Evolutionary conservation across 1,140 invertebrate species (phyloP).

Genomic region (Drosophila grimshawi): DNA sequence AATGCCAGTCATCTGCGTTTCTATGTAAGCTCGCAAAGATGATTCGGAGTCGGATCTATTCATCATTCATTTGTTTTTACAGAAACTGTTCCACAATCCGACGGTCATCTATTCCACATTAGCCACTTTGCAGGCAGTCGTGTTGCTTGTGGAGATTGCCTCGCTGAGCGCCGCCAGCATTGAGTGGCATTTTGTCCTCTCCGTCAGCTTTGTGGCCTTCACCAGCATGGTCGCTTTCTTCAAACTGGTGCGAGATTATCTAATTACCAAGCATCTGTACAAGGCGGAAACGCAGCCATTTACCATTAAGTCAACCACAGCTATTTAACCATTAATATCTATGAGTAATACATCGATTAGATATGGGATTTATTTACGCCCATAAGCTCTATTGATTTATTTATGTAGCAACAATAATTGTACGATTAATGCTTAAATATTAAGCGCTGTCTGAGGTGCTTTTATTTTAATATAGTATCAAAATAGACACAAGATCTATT

Average conservation of each 20-base stretch:
- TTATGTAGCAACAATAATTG: too few species aligned
- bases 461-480: too few species aligned
- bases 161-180: constrained; percentile 89
- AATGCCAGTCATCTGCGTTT: constrained; percentile 92
- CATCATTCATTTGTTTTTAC: constrained; percentile 72
- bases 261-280: constrained; percentile 93
- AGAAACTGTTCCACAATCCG: constrained; percentile 96
- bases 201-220: constrained; percentile 92
- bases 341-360: background rate
- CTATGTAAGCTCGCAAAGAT: constrained; percentile 89
- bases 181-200: constrained; percentile 96
- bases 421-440: too few species aligned
- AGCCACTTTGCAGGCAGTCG: constrained; percentile 89
- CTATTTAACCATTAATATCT: background rate
- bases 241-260: constrained; percentile 93
- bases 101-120: constrained; percentile 90
- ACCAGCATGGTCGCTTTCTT: constrained; percentile 97
- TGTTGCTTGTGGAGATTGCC: constrained; percentile 91
- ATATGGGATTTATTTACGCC: background rate
- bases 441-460: too few species aligned
- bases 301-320: constrained; percentile 37
- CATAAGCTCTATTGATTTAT: background rate
- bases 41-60: too few species aligned
- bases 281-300: constrained; percentile 89
- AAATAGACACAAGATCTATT: too few species aligned